Base-by-base conservation (phyloP, 2,888 invertebrate species). In the Ichneumoninae sp. region DNA sequence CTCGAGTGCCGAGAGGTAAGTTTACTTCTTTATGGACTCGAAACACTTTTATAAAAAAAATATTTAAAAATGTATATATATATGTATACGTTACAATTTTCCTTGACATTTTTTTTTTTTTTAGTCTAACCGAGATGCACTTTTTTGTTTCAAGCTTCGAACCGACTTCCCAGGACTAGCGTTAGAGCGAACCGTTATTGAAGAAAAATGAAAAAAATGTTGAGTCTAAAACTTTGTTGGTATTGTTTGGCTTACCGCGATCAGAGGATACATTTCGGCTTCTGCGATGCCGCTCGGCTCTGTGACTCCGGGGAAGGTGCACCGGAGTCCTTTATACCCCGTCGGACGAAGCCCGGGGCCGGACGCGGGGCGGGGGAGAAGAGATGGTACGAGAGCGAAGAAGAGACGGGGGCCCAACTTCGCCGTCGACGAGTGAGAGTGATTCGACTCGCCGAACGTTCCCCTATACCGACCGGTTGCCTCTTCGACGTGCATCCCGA, bases 181-280 rank as follows among this genome's bases (percentile, higher is more conserved):
- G 44, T 47, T 47, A 47, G 0, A 16, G 16, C 44, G 44, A 47
- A 47, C 44, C 57, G 8, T 57, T 22, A 22, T 57, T 13, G n/a
- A 26, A 26, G 26, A 26, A 5, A 19, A 52, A 57, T 1, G 2
- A 26, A 57, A 26, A 33, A 52, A 19, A 19, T 33, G 1, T 54
- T 36, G 73, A 36, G 26, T 81, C 57, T 81, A 81, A 88, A 85
- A 76, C 76, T 82, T 54, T 70, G 30, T 54, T 68, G 13, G 54
- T 54, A 74, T 50, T 47, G 22, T 76, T 82, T 69, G 77, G 92
- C 93, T 94, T 94, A 94, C 93, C 93, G 92, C 93, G 93, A 93
- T 91, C 91, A 94, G 92, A 92, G 92, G 92, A 92, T 92, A 92
- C 93, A 94, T 94, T 92, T 92, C 92, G 93, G 92, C 93, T 92